Evolutionary conservation across 2,888 invertebrate genomes (phyloP), one percentile per base, ranked within the genome.

Genomic region (Crioceris asparagi): DNA sequence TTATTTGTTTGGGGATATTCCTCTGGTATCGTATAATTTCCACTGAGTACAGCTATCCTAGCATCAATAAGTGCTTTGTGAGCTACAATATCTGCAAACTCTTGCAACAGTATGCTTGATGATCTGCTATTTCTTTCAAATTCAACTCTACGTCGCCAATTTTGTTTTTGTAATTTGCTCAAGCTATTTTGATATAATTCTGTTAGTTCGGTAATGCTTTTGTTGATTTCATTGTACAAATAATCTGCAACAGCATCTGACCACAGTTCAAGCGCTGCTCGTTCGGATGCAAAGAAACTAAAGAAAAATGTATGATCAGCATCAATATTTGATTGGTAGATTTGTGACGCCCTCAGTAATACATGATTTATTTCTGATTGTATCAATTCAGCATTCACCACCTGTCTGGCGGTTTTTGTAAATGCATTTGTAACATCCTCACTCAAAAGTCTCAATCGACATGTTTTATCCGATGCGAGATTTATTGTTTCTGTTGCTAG

Each of bases 41-140:
- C 75, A 48, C 73, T 74, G 32, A 83, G 67, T 33, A 83, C 77
- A 32, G 74, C 71, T 50, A 84, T 77, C 52, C 83, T 72, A 36
- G 84, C 82, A 64, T 85, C 83, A 36, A 85, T 75, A 40, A 85
- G 65, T 26, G 81, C 79, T 59, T 81, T 82, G 50, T 81, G 81
- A 18, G 81, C 80, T 32, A 80, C 68, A 36, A 82, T 71, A 54
- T 81, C 81, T 10, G 80, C 77, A 53, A 79, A 79, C 56, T 79
- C 79, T 29, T 69, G 67, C 38, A 83, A 56, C 19, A 77, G 54
- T 12, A 68, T 61, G 1, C 71, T 68, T 3, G 50, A 5, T 4
- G 12, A 27, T 15, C 27, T 57, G 12, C 65, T 64, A 38, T 64
- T 67, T 26, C 68, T 62, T 44, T 70, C 69, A 23, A 66, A 65